Evolutionary conservation across 2,888 invertebrate species (phyloP).

Genomic region (Caenorhabditis auriculariae): DNA sequence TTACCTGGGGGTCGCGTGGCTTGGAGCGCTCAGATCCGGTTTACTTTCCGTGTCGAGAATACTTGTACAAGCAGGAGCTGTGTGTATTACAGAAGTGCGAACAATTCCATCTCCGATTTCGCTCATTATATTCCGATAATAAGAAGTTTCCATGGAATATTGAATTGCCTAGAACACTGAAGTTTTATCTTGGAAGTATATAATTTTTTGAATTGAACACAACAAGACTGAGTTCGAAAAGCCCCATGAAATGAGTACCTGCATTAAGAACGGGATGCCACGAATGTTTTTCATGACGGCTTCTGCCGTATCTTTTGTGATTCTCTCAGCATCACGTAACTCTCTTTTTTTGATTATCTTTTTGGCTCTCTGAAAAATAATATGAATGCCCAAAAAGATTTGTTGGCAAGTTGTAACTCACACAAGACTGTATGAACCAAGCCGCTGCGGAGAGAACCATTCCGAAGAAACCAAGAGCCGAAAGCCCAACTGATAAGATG

Average conservation of each 20-base stretch:
- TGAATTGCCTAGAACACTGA: constrained; percentile 52
- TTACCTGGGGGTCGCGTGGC: constrained; percentile 7
- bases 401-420: constrained; percentile 18
- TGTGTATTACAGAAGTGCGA: constrained; percentile 59
- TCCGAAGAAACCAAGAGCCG: constrained; percentile 36
- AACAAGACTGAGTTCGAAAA: no score
- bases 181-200: background rate
- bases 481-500: constrained; percentile 30
- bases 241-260: constrained; percentile 38
- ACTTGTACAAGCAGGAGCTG: constrained; percentile 57
- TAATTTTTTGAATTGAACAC: no score
- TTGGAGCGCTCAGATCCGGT: constrained; percentile 21
- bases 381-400: background rate
- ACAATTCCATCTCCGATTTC: constrained; percentile 54
- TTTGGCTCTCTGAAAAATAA: constrained; percentile 15
- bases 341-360: constrained; percentile 21
- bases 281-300: constrained; percentile 55
- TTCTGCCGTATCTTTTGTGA: constrained; percentile 52
- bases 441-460: constrained; percentile 40
- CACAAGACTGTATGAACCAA: constrained; percentile 40
- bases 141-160: constrained; percentile 56
- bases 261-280: constrained; percentile 59
- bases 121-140: constrained; percentile 49
- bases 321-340: constrained; percentile 26
- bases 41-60: constrained; percentile 53